Evolutionary conservation across 1,140 invertebrate species (phyloP).

Genomic region (Andricus grossulariae): DNA sequence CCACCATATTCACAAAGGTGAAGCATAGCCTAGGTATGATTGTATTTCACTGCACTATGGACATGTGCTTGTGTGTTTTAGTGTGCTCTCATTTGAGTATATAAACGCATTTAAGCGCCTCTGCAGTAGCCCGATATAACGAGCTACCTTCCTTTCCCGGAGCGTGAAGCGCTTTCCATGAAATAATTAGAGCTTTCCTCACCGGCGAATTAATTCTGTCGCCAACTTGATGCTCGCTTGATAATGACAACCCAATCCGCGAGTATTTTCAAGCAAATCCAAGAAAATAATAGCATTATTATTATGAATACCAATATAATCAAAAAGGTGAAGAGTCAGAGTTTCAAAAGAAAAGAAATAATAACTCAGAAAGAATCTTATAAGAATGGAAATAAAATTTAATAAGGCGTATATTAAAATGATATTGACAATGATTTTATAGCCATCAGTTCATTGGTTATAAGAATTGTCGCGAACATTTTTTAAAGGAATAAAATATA

Average conservation of each 20-base stretch:
- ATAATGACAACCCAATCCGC: not conserved
- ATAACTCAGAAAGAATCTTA: not conserved
- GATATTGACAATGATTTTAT: too few species aligned
- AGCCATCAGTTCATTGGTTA: too few species aligned
- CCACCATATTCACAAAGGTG: too few species aligned
- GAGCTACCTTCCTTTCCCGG: conserved; percentile 44
- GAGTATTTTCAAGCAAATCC: too few species aligned
- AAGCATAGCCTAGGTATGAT: not conserved
- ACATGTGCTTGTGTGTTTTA: not conserved
- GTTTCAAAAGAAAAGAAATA: not conserved
- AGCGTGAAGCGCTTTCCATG: conserved; percentile 27
- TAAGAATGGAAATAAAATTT: too few species aligned
- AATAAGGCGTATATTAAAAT: too few species aligned
- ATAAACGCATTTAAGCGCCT: not conserved
- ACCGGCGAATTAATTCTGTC: conserved; percentile 41
- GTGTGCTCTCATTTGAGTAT: conserved; percentile 36
- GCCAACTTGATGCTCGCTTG: not conserved
- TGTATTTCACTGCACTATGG: not conserved
- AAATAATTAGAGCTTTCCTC: conserved; percentile 51
- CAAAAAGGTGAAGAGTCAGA: too few species aligned
- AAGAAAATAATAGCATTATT: not conserved
- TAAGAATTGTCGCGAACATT: too few species aligned
- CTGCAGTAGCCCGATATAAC: conserved; percentile 24
- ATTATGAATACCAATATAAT: not conserved
- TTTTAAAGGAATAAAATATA: too few species aligned